These are phyloP conservation scores for Ptychoptera albimana DNA, from an alignment of 2,888 invertebrate genomes.

Conservation along the genomic window DNA sequence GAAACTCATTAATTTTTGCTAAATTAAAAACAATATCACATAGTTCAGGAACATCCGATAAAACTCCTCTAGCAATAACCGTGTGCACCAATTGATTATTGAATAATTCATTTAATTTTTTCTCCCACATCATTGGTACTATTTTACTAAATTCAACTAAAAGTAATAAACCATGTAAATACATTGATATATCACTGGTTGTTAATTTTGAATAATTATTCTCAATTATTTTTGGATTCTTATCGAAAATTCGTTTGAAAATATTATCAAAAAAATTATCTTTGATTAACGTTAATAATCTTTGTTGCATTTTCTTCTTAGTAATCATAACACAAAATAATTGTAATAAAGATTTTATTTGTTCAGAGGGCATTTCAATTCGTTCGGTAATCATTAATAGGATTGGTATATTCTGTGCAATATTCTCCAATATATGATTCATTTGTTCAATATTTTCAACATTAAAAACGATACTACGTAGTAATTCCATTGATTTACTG, in stretches of 20 bases:
- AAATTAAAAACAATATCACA: slow-evolving; percentile 24
- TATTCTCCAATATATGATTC: slow-evolving; percentile 14
- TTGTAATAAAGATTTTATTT: not conserved
- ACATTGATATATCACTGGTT: slow-evolving; percentile 20
- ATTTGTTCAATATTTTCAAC: not conserved
- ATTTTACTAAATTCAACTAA: slow-evolving; percentile 24
- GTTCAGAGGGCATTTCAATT: slow-evolving; percentile 14
- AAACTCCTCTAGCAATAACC: slow-evolving; percentile 23
- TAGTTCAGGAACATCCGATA: slow-evolving; percentile 18
- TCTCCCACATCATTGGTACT: slow-evolving; percentile 25
- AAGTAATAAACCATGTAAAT: slow-evolving; percentile 20
- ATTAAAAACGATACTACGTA: not conserved
- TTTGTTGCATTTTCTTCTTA: not conserved
- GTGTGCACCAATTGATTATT: slow-evolving; percentile 23
- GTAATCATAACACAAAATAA: slow-evolving; percentile 1
- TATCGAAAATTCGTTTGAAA: slow-evolving; percentile 16
- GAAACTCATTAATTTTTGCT: slow-evolving; percentile 25
- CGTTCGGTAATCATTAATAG: slow-evolving; percentile 21
- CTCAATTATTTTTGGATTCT: slow-evolving; percentile 15
- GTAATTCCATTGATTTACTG: slow-evolving; percentile 1
- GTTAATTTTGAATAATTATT: slow-evolving; percentile 9
- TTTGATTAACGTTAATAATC: not conserved
- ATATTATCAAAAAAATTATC: slow-evolving; percentile 12
- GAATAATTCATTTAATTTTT: slow-evolving; percentile 21
- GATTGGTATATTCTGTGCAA: slow-evolving; percentile 16